phyloP scores from a whole-genome alignment of 1,140 invertebrate genomes.

The Ips typographus region DNA sequence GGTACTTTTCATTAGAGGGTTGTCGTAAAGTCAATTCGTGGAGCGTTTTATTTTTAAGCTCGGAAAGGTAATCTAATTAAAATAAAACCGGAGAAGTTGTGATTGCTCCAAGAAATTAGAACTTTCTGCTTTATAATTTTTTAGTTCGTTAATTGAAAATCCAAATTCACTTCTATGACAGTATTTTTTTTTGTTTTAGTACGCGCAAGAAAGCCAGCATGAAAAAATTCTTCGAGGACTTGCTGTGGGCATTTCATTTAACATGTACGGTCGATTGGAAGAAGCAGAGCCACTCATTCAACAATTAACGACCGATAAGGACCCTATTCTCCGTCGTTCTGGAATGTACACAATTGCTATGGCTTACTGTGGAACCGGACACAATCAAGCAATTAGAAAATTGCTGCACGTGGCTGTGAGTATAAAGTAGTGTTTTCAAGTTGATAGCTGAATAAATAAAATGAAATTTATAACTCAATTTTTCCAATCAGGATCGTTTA shows the following conservation, averaged over 20 bases:
- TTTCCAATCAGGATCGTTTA: too few species aligned
- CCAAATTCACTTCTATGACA: not conserved
- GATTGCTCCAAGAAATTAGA: conserved; percentile 6
- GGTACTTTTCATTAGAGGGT: conserved; percentile 17
- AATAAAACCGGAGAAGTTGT: not conserved
- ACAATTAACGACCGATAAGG: conserved; percentile 81
- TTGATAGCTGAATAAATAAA: too few species aligned
- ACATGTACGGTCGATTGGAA: conserved; percentile 95
- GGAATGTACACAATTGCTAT: conserved; percentile 98
- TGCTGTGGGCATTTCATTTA: conserved; percentile 93
- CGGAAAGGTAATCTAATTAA: conserved; percentile 13
- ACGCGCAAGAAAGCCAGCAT: conserved; percentile 86
- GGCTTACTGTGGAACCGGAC: conserved; percentile 98
- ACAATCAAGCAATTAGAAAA: conserved; percentile 93
- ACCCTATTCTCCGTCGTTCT: conserved; percentile 84
- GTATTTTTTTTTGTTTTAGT: conserved; percentile 44
- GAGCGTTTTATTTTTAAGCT: conserved; percentile 12
- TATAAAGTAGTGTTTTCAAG: conserved; percentile 3
- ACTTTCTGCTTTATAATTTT: not conserved
- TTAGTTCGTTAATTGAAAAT: conserved; percentile 1
- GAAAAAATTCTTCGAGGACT: conserved; percentile 97
- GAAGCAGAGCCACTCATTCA: conserved; percentile 94
- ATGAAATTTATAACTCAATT: too few species aligned
- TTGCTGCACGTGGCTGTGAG: conserved; percentile 96
- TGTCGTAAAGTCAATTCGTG: conserved; percentile 10